These are phyloP conservation scores for Vulpes vulpes DNA, from an alignment of 2,113 vertebrate genomes.

Conservation along the genomic window DNA sequence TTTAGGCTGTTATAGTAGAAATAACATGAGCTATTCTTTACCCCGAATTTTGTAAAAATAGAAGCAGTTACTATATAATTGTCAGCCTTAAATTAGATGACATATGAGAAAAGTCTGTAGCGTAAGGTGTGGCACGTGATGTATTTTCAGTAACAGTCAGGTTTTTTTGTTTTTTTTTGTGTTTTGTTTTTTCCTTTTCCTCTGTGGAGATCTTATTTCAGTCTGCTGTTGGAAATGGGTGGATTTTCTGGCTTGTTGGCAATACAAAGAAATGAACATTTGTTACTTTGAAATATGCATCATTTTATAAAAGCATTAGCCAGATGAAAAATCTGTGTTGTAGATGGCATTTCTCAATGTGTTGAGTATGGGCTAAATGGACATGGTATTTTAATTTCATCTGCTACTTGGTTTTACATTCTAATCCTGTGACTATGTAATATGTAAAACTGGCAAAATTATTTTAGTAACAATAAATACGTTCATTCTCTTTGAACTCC, in stretches of 20 bases:
- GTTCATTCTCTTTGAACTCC: neutral
- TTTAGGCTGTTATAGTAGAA: neutral
- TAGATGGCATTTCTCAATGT: neutral
- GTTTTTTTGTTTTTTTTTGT: neutral
- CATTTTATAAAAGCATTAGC: constrained; percentile 4
- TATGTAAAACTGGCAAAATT: neutral
- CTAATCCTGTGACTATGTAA: neutral
- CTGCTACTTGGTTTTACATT: constrained; percentile 1
- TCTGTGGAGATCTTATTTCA: neutral
- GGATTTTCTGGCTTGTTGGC: neutral
- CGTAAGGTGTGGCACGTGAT: neutral
- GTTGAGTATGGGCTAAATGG: neutral
- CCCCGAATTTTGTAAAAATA: neutral
- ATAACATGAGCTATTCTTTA: neutral
- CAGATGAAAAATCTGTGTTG: neutral
- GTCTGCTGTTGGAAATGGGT: neutral
- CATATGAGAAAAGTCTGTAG: neutral
- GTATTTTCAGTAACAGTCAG: constrained; percentile 33
- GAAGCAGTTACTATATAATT: neutral
- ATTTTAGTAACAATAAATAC: neutral
- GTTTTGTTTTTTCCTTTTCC: neutral
- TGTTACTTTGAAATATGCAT: neutral
- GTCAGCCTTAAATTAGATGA: neutral
- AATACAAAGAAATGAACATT: neutral
- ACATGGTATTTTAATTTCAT: neutral